Conservation (phyloP, 2,888 invertebrate species). For the Ochlodes sylvanus region DNA sequence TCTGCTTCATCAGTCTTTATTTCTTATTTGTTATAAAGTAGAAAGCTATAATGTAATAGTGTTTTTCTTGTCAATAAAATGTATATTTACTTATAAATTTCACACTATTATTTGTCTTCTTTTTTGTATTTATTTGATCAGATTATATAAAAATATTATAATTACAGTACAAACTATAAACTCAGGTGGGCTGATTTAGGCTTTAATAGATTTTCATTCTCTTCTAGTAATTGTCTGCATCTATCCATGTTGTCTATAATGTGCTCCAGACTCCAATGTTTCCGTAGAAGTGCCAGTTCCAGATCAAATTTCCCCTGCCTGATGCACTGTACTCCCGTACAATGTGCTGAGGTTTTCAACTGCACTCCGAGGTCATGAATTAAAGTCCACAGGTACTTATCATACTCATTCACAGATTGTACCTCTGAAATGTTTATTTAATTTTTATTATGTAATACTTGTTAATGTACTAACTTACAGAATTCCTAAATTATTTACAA, state of each 20-base stretch:
- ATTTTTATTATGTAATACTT: not conserved
- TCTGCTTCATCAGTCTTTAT: no score
- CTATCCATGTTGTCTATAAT: conserved; percentile 87
- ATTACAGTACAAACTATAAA: conserved; percentile 41
- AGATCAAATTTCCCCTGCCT: conserved; percentile 92
- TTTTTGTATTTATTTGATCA: no score
- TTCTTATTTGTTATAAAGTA: no score
- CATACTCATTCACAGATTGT: conserved; percentile 94
- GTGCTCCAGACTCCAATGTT: conserved; percentile 91
- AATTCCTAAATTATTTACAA: no score
- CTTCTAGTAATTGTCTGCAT: conserved; percentile 81
- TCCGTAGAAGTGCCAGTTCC: conserved; percentile 90
- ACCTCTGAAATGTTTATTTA: conserved; percentile 87
- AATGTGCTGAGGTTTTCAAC: conserved; percentile 92
- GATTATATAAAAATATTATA: no score
- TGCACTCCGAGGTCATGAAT: conserved; percentile 93
- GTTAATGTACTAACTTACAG: no score
- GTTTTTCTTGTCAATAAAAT: no score
- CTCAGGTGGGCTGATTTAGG: conserved; percentile 66
- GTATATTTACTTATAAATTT: no score
- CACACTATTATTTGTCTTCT: no score
- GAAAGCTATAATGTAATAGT: no score
- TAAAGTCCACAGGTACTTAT: conserved; percentile 90
- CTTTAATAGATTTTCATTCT: conserved; percentile 74
- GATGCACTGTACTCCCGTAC: conserved; percentile 91